Percentiles rank a stretch among this genome's conserved stretches.
Conservation (phyloP, 2,888 invertebrate genomes). For the Drosophila melanocephala region DNA sequence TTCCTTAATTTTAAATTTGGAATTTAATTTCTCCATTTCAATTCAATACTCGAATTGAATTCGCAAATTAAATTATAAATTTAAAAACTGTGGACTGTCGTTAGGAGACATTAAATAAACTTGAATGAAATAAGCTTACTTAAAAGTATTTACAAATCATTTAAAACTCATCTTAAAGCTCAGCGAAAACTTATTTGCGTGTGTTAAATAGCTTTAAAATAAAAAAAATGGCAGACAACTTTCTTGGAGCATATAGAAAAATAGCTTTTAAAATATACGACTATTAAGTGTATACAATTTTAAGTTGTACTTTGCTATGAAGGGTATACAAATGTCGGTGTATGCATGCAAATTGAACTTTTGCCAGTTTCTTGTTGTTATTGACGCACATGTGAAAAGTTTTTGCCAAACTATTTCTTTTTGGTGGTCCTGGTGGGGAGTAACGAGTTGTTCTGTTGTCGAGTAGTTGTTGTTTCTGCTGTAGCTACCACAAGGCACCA, state of each 20-base stretch:
- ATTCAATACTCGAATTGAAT: no score
- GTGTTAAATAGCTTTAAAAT: not conserved
- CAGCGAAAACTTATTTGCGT: not conserved
- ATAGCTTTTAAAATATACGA: not conserved
- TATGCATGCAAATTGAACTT: not conserved
- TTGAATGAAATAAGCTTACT: no score
- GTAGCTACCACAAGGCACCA: conserved; percentile 42
- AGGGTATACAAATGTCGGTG: conserved; percentile 26
- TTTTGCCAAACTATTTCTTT: conserved; percentile 51
- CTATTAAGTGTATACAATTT: not conserved
- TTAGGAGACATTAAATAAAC: no score
- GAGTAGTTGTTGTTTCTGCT: not conserved
- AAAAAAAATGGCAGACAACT: not conserved
- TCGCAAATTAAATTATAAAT: no score
- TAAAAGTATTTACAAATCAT: not conserved
- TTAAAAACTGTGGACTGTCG: no score
- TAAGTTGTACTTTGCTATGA: not conserved
- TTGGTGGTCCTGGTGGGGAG: conserved; percentile 11
- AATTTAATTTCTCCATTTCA: not conserved
- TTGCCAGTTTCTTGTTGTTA: conserved; percentile 35
- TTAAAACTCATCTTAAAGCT: not conserved
- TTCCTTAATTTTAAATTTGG: not conserved
- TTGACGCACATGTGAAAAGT: conserved; percentile 51
- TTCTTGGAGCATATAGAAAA: not conserved
- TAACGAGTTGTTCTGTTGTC: conserved; percentile 2